phyloP scores from a whole-genome alignment of 2,113 vertebrate species.

The Choloepus hoffmanni region DNA sequence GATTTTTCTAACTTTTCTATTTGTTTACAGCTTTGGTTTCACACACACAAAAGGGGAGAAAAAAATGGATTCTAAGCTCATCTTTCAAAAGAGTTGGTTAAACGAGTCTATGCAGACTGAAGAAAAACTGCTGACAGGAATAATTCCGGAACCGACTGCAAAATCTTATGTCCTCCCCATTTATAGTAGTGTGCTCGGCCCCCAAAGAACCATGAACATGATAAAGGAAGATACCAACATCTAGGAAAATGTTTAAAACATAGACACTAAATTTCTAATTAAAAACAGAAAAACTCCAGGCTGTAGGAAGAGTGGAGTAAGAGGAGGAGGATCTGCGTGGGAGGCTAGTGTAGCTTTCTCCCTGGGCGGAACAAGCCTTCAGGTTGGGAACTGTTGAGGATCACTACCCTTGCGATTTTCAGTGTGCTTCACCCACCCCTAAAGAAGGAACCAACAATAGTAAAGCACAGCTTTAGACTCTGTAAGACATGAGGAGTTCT shows the following conservation, averaged over 20 bases:
- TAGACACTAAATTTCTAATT: neutral
- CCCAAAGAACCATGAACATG: neutral
- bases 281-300: neutral
- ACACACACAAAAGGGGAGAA: neutral
- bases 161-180: neutral
- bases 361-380: neutral
- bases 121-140: neutral
- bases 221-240: neutral
- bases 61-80: neutral
- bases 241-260: neutral
- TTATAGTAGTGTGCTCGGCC: neutral
- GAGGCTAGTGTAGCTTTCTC: neutral
- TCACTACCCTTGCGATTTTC: neutral
- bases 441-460: neutral
- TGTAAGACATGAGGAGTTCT: neutral
- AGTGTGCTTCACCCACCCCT: neutral
- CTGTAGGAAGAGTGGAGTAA: neutral
- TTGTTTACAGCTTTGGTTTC: neutral
- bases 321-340: neutral
- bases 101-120: neutral
- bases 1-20: slow-evolving; percentile 23
- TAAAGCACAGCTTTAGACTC: neutral
- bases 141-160: neutral
- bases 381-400: neutral
- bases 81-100: neutral